Percentiles rank a stretch among this genome's conserved stretches.
Evolutionary conservation across 2,113 vertebrate species (phyloP).

Genomic region (Tyrannus savana): DNA sequence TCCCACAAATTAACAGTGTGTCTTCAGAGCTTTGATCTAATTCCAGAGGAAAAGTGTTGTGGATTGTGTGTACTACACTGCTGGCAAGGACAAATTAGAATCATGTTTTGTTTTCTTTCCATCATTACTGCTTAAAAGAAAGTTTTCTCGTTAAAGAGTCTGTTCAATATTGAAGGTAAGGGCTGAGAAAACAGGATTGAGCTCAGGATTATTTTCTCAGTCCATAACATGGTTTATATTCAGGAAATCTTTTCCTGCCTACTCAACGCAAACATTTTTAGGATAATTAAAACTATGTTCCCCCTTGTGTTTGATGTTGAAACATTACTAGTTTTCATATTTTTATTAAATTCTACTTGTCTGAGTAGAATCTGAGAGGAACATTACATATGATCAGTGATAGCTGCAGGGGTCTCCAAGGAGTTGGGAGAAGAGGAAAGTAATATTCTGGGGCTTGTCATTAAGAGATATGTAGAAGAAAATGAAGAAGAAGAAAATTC

Average conservation of each 20-base stretch:
- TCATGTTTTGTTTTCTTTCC: not conserved
- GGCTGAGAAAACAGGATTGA: not conserved
- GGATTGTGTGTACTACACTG: not conserved
- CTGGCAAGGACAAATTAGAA: not conserved
- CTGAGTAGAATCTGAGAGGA: not conserved
- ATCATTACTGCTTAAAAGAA: not conserved
- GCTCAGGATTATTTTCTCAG: not conserved
- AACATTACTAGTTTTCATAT: not conserved
- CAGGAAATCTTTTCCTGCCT: not conserved
- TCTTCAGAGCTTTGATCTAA: not conserved
- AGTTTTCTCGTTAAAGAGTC: not conserved
- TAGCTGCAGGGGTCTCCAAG: not conserved
- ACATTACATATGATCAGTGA: not conserved
- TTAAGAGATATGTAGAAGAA: not conserved
- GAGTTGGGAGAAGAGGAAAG: not conserved
- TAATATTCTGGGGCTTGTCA: accelerated
- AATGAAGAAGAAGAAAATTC: too few relatives aligned
- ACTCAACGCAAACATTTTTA: not conserved
- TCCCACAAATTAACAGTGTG: not conserved
- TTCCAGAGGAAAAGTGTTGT: not conserved
- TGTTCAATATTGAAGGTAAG: not conserved
- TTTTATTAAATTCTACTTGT: not conserved
- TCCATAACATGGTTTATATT: not conserved
- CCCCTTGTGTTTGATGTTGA: not conserved
- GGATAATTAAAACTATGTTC: not conserved